A percentile compares a stretch with the other conserved stretches of the same genome.
These are phyloP conservation scores for Drosophila nannoptera DNA, from an alignment of 1,140 invertebrate species.

Conservation along the genomic window DNA sequence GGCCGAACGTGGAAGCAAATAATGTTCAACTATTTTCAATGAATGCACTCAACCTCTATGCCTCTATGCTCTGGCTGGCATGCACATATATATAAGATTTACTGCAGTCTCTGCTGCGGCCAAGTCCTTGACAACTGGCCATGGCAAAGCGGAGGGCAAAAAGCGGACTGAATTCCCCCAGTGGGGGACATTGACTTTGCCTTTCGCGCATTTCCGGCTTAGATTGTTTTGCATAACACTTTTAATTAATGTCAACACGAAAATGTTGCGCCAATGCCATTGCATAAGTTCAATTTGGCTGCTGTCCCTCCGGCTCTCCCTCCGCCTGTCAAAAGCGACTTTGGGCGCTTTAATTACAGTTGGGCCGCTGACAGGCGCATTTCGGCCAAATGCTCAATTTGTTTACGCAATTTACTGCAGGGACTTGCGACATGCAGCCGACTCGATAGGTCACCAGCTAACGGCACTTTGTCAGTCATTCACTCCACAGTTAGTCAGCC, in stretches of 20 bases:
- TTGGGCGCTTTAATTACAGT: slow-evolving; percentile 40
- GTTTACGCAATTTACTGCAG: slow-evolving; percentile 29
- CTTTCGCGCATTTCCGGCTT: slow-evolving; percentile 41
- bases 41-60: too few species aligned
- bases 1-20: neutral
- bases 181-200: slow-evolving; percentile 23
- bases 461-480: slow-evolving; percentile 17
- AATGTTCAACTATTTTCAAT: neutral
- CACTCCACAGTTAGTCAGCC: slow-evolving; percentile 7
- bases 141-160: slow-evolving; percentile 8
- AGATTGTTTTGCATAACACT: slow-evolving; percentile 62
- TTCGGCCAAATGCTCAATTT: slow-evolving; percentile 25
- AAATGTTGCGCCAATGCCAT: slow-evolving; percentile 25
- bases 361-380: slow-evolving; percentile 1
- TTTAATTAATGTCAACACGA: slow-evolving; percentile 69
- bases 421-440: slow-evolving; percentile 8
- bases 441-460: neutral
- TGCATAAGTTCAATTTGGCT: slow-evolving; percentile 55
- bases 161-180: slow-evolving; percentile 5
- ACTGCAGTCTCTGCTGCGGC: neutral
- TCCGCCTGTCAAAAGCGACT: slow-evolving; percentile 3
- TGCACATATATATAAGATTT: too few species aligned
- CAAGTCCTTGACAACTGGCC: slow-evolving; percentile 29
- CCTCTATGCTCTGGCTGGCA: too few species aligned
- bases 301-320: neutral